Conservation (phyloP, 2,888 invertebrate genomes). For the Labia minor region DNA sequence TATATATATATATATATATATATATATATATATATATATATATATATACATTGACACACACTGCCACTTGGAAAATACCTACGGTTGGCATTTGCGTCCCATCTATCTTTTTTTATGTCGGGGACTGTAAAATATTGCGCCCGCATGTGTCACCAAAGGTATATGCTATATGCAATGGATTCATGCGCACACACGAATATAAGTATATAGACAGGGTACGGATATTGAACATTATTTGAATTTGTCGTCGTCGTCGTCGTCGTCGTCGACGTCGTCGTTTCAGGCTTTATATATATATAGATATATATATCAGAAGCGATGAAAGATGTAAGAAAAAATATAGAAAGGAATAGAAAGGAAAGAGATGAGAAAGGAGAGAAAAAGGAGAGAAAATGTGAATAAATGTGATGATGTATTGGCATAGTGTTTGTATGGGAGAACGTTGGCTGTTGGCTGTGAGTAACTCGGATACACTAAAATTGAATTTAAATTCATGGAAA, state of each 20-base stretch:
- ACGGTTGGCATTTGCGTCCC: neutral
- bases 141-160: slow-evolving; percentile 13
- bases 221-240: slow-evolving; percentile 13
- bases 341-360: neutral
- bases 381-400: neutral
- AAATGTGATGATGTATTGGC: slow-evolving; percentile 7
- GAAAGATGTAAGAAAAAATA: neutral
- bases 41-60: neutral
- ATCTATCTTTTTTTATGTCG: slow-evolving; percentile 13
- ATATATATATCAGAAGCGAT: neutral
- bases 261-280: too few relatives aligned
- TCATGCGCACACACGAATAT: too few relatives aligned
- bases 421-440: slow-evolving; percentile 1
- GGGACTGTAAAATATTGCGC: slow-evolving; percentile 9
- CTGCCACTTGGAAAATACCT: neutral
- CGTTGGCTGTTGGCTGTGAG: neutral
- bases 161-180: neutral
- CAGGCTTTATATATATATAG: too few relatives aligned
- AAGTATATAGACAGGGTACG: neutral
- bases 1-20: too few relatives aligned
- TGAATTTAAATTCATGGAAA: slow-evolving; percentile 8
- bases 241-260: too few relatives aligned
- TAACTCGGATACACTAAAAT: slow-evolving; percentile 3
- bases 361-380: neutral
- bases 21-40: too few relatives aligned